phyloP scores from a whole-genome alignment of 2,888 invertebrate genomes.

The Oxytorus armatus region DNA sequence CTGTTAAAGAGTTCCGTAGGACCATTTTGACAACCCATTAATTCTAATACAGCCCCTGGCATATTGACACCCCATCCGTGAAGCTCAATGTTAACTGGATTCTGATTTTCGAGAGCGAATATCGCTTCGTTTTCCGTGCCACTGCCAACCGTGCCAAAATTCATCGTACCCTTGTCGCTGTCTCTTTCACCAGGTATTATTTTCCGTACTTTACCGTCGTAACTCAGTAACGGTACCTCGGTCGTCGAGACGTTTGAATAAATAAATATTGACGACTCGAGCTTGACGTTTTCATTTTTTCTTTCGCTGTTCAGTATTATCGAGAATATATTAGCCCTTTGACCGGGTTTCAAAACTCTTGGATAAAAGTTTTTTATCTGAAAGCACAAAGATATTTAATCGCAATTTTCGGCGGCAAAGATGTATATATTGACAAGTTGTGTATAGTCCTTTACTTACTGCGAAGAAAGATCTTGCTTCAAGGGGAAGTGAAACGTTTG shows the following conservation, averaged over 20 bases:
- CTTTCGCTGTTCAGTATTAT: conserved; percentile 86
- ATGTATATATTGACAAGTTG: no score
- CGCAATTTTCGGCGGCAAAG: no score
- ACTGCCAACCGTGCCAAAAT: conserved; percentile 89
- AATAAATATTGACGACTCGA: conserved; percentile 88
- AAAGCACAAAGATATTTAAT: not conserved
- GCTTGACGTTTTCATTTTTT: conserved; percentile 85
- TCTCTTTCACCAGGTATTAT: conserved; percentile 81
- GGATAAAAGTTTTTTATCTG: conserved; percentile 88
- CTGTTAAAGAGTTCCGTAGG: conserved; percentile 80
- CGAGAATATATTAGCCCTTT: conserved; percentile 86
- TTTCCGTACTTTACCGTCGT: conserved; percentile 88
- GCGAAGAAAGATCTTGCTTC: conserved; percentile 88
- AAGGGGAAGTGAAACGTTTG: conserved; percentile 88
- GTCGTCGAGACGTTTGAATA: conserved; percentile 91
- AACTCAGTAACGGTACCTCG: conserved; percentile 89
- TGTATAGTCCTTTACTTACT: conserved; percentile 82
- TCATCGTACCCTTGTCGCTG: conserved; percentile 84
- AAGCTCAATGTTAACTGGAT: conserved; percentile 90
- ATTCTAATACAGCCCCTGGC: conserved; percentile 86
- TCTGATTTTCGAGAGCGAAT: conserved; percentile 90
- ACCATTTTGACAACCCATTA: conserved; percentile 88
- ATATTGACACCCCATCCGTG: conserved; percentile 87
- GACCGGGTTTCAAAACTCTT: conserved; percentile 86
- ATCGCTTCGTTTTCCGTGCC: conserved; percentile 89